A percentile compares a stretch with the other conserved stretches of the same genome.
These are phyloP conservation scores for Corydoras sp. DNA, from an alignment of 2,113 vertebrate genomes.

Conservation along the genomic window DNA sequence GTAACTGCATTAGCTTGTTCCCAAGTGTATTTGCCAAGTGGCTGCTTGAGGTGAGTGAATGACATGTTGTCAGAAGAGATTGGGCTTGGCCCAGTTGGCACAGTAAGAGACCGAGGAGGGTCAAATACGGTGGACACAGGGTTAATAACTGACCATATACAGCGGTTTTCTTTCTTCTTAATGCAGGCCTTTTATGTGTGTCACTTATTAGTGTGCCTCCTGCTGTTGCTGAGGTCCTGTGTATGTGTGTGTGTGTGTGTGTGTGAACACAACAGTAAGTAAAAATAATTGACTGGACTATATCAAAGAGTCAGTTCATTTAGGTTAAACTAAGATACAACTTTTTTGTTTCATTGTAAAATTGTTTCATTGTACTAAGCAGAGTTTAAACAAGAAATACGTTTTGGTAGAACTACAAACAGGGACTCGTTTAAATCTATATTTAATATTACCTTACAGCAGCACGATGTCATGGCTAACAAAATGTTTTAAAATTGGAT, in stretches of 20 bases:
- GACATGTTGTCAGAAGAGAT: too few species aligned
- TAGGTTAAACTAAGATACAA: constrained; percentile 43
- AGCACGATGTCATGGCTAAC: background rate
- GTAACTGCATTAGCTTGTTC: too few species aligned
- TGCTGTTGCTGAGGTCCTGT: constrained; percentile 31
- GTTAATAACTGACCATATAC: too few species aligned
- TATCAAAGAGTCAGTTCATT: constrained; percentile 40
- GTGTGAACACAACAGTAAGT: constrained; percentile 49
- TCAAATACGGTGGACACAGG: too few species aligned
- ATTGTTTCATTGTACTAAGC: constrained; percentile 13
- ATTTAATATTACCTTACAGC: constrained; percentile 13
- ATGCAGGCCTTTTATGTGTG: too few species aligned
- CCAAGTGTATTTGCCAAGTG: too few species aligned
- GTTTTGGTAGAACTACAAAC: background rate
- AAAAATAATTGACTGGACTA: constrained; percentile 47
- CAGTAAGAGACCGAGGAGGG: too few species aligned
- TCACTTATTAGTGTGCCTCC: background rate
- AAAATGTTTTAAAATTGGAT: too few species aligned
- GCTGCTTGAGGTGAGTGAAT: too few species aligned
- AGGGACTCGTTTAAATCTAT: constrained; percentile 3
- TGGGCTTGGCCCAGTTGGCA: too few species aligned
- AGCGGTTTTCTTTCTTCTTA: too few species aligned
- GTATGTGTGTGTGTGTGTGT: constrained; percentile 23
- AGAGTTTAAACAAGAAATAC: background rate
- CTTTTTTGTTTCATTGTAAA: constrained; percentile 40